Evolutionary conservation across 2,888 invertebrate species (phyloP).

Genomic region (Ceraclea dissimilis): DNA sequence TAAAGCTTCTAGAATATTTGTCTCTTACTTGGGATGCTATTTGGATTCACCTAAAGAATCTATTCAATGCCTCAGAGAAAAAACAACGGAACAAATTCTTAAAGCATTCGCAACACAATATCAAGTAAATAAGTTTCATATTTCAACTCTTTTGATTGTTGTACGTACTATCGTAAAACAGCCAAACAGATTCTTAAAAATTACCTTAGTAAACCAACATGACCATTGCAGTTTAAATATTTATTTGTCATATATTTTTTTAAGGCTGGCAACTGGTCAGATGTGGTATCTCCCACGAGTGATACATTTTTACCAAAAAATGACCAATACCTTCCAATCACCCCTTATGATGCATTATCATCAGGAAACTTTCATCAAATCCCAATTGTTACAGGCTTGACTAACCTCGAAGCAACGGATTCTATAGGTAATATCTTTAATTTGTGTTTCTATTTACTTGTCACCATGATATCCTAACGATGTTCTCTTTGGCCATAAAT

Average conservation of each 20-base stretch:
- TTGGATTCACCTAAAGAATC: conserved; percentile 45
- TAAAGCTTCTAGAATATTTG: conserved; percentile 48
- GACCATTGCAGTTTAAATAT: too few species aligned
- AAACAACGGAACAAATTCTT: conserved; percentile 52
- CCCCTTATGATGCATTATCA: conserved; percentile 47
- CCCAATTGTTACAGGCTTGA: conserved; percentile 60
- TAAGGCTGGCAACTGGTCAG: conserved; percentile 53
- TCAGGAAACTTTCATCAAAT: conserved; percentile 49
- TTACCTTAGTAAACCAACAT: too few species aligned
- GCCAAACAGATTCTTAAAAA: too few species aligned
- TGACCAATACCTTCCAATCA: conserved; percentile 53
- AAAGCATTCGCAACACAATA: conserved; percentile 50
- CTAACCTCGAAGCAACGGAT: conserved; percentile 58
- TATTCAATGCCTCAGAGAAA: conserved; percentile 55
- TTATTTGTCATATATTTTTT: conserved; percentile 26
- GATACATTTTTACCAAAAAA: conserved; percentile 54
- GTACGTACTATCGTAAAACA: too few species aligned
- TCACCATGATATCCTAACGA: too few species aligned
- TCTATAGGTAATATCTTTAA: conserved; percentile 38
- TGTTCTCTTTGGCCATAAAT: too few species aligned
- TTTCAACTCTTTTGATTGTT: too few species aligned
- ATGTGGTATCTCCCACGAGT: conserved; percentile 54
- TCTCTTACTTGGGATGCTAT: conserved; percentile 47
- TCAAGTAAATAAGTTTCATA: too few species aligned
- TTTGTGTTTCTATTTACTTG: too few species aligned